A percentile compares a stretch with the other conserved stretches of the same genome.
phyloP scores from a whole-genome alignment of 30 jellyfish, hydroid and myxozoan genomes.

The Aurelia aurita region DNA sequence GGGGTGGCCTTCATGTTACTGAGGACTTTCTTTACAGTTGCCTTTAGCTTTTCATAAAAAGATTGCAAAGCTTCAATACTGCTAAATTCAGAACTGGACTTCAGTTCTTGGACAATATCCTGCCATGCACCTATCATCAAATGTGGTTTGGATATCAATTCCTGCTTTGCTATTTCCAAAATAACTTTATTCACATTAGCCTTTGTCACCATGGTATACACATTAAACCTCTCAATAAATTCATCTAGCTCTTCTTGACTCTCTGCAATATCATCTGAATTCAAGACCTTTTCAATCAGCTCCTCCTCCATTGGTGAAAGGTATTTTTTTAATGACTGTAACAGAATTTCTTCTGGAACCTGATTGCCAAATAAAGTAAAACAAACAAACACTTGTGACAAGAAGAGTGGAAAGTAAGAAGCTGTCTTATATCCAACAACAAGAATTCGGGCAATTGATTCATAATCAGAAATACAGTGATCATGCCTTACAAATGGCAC shows the following conservation, averaged over 20 bases:
- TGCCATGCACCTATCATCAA: constrained; percentile 31
- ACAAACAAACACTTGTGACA: constrained; percentile 32
- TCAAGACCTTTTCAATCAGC: constrained; percentile 10
- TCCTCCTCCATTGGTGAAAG: constrained; percentile 35
- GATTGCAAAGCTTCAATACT: constrained; percentile 3
- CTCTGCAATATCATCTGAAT: constrained; percentile 8
- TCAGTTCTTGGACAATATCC: neutral
- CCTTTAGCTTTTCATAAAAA: neutral
- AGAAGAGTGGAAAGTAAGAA: constrained; percentile 42
- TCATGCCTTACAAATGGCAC: constrained; percentile 64
- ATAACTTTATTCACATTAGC: constrained; percentile 25
- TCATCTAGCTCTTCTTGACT: constrained; percentile 25
- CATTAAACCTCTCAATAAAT: constrained; percentile 27
- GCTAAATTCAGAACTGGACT: constrained; percentile 5
- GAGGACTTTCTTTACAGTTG: constrained; percentile 21
- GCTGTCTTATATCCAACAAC: constrained; percentile 45
- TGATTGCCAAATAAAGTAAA: constrained; percentile 35
- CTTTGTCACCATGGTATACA: constrained; percentile 21
- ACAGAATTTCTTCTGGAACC: too few species aligned
- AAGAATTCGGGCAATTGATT: constrained; percentile 47
- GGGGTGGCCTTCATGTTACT: too few species aligned
- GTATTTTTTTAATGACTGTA: constrained; percentile 41
- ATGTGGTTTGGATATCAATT: constrained; percentile 25
- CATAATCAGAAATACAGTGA: constrained; percentile 24
- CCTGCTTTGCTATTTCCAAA: constrained; percentile 49